Conservation (phyloP, 2,797 vertebrate genomes). For the Carcharodon carcharias region DNA sequence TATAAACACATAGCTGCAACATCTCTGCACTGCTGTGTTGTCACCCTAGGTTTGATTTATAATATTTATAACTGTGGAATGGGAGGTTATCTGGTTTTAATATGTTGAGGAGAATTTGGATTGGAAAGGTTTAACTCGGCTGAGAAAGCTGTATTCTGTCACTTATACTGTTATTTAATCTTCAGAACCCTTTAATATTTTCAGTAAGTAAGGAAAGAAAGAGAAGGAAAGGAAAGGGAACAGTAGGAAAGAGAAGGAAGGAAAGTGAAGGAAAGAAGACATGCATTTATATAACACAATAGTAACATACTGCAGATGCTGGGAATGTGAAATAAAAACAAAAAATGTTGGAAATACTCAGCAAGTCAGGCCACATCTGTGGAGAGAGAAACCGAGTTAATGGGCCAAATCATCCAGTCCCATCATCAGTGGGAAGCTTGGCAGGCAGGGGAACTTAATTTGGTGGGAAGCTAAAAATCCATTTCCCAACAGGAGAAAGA, state of each 20-base stretch:
- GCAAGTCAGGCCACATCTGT: no score
- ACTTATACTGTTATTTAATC: background rate
- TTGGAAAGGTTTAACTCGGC: background rate
- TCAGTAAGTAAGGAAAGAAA: background rate
- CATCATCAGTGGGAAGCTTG: no score
- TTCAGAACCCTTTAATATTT: conserved; percentile 4
- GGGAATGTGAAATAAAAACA: no score
- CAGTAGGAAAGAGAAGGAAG: no score
- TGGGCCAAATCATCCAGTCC: no score
- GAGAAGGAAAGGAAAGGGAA: background rate
- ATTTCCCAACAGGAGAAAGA: no score
- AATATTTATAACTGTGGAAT: background rate
- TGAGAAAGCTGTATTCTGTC: background rate
- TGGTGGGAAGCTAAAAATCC: no score
- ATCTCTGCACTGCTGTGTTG: background rate
- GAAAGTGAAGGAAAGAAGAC: background rate
- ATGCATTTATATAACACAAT: background rate
- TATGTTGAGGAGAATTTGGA: background rate
- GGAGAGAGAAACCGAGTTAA: no score
- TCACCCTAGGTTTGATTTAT: background rate
- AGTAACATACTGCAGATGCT: no score
- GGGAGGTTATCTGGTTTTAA: background rate
- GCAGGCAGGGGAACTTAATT: no score
- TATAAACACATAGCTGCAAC: background rate
- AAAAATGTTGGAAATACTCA: no score